Conservation (phyloP, 2,797 vertebrate genomes). For the Catharus ustulatus region DNA sequence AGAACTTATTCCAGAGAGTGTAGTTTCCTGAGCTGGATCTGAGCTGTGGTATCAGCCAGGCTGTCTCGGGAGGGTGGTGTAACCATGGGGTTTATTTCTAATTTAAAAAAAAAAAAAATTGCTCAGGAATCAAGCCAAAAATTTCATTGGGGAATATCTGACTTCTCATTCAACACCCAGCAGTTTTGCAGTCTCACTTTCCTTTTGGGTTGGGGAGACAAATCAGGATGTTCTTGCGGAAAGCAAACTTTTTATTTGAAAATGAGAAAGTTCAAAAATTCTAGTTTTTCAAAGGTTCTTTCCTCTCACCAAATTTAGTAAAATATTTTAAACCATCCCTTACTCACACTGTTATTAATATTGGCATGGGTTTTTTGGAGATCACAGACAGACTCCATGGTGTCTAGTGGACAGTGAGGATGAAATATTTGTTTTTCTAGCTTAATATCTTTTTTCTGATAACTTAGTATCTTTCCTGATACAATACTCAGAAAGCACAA, state of each 20-base stretch:
- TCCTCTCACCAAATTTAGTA: neutral
- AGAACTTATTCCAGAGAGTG: neutral
- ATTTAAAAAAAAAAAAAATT: neutral
- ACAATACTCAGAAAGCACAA: constrained; percentile 1
- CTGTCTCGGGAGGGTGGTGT: neutral
- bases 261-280: neutral
- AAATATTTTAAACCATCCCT: neutral
- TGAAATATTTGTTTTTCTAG: neutral
- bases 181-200: neutral
- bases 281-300: neutral
- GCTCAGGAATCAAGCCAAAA: neutral
- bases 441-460: constrained; percentile 6
- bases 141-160: neutral
- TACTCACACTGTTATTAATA: neutral
- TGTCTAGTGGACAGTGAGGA: neutral
- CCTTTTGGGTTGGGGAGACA: neutral
- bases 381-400: neutral
- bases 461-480: constrained; percentile 22
- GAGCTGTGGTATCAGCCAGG: neutral
- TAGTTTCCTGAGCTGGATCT: neutral
- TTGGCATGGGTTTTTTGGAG: neutral
- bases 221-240: neutral
- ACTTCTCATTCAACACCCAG: neutral
- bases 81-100: neutral
- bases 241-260: neutral